phyloP scores from a whole-genome alignment of 2,888 invertebrate genomes.

The Laspeyria flexula region DNA sequence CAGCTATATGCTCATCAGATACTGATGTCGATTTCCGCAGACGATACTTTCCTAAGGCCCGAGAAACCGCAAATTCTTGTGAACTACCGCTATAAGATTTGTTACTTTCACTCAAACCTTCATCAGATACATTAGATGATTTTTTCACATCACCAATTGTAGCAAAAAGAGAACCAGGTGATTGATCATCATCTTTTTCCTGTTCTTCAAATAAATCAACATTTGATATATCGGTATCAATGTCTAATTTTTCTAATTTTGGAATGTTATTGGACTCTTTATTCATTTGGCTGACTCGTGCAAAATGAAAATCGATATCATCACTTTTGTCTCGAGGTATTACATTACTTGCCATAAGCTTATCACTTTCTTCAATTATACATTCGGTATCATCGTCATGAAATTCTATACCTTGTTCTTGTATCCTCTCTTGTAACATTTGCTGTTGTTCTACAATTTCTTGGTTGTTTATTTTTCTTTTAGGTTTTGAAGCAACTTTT shows the following conservation, averaged over 20 bases:
- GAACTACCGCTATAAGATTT: constrained; percentile 88
- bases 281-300: constrained; percentile 83
- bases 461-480: constrained; percentile 79
- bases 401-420: constrained; percentile 76
- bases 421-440: constrained; percentile 74
- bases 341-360: constrained; percentile 47
- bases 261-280: constrained; percentile 71
- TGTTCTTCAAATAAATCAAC: constrained; percentile 86
- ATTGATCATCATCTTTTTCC: constrained; percentile 87
- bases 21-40: constrained; percentile 90
- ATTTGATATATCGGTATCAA: constrained; percentile 87
- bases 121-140: constrained; percentile 86
- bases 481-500: constrained; percentile 84
- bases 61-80: constrained; percentile 94
- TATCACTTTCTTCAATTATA: constrained; percentile 72
- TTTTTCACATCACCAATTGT: constrained; percentile 91
- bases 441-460: constrained; percentile 82
- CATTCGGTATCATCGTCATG: constrained; percentile 66
- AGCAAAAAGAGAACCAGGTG: constrained; percentile 89
- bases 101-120: constrained; percentile 83
- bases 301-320: constrained; percentile 83
- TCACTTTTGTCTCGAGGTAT: constrained; percentile 81
- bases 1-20: constrained; percentile 88
- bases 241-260: constrained; percentile 83
- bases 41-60: constrained; percentile 92